A percentile compares a stretch with the other conserved stretches of the same genome.
Conservation (phyloP, 2,888 invertebrate genomes). For the Plagiodera versicolora region DNA sequence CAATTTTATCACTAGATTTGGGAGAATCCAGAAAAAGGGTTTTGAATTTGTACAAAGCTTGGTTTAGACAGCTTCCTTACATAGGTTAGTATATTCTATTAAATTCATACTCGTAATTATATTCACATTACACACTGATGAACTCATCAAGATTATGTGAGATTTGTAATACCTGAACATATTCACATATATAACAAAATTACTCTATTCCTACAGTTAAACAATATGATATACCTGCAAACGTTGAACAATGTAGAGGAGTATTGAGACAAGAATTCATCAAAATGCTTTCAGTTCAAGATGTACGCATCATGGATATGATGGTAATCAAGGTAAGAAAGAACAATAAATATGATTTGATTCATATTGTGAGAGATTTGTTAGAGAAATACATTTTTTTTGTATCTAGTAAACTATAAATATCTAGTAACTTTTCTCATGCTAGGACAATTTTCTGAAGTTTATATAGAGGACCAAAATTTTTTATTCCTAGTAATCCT, state of each 20-base stretch:
- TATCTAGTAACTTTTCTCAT: too few relatives aligned
- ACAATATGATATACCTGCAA: constrained; percentile 82
- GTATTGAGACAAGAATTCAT: constrained; percentile 80
- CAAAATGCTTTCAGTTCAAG: constrained; percentile 73
- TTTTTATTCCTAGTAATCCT: too few relatives aligned
- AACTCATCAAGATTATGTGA: too few relatives aligned
- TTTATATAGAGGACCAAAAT: too few relatives aligned
- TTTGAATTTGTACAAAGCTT: constrained; percentile 86
- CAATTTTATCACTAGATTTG: constrained; percentile 77
- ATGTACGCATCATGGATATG: constrained; percentile 88
- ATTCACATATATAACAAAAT: too few relatives aligned
- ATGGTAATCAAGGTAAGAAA: constrained; percentile 81
- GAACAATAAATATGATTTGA: background rate
- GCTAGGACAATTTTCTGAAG: too few relatives aligned
- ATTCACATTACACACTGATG: too few relatives aligned
- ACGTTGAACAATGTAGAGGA: constrained; percentile 65
- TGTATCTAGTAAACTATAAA: too few relatives aligned
- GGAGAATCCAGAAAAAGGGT: constrained; percentile 82
- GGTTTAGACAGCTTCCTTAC: constrained; percentile 90
- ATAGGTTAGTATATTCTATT: constrained; percentile 64
- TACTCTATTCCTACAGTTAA: constrained; percentile 62
- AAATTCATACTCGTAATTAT: too few relatives aligned
- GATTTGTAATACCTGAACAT: too few relatives aligned
- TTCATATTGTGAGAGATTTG: too few relatives aligned
- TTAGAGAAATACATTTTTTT: too few relatives aligned